A percentile compares a stretch with the other conserved stretches of the same genome.
phyloP scores from a whole-genome alignment of 1,140 invertebrate species.

The Meloidogyne hapla region DNA sequence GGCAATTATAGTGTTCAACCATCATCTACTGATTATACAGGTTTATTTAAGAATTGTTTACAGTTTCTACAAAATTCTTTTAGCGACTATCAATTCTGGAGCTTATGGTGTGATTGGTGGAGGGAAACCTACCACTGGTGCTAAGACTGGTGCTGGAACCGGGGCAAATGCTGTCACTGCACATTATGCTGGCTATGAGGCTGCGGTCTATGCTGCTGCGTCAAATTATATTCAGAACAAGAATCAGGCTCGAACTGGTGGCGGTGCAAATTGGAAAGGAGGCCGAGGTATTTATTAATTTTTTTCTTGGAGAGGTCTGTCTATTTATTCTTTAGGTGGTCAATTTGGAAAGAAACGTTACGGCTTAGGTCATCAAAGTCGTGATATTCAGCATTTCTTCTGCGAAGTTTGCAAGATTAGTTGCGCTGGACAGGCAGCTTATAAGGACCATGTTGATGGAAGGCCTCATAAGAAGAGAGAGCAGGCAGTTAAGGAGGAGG shows the following conservation, averaged over 20 bases:
- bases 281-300: conserved; percentile 17
- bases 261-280: conserved; percentile 14
- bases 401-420: conserved; percentile 45
- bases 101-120: conserved; percentile 24
- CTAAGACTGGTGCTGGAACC: neutral
- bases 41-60: neutral
- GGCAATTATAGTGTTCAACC: conserved; percentile 21
- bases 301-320: neutral
- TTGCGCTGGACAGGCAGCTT: conserved; percentile 82
- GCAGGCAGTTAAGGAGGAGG: conserved; percentile 76
- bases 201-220: conserved; percentile 45
- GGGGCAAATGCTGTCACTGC: conserved; percentile 18
- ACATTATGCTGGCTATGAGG: conserved; percentile 43
- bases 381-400: conserved; percentile 30
- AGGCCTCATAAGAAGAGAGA: conserved; percentile 99
- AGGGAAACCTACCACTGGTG: conserved; percentile 13
- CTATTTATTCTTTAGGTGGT: neutral
- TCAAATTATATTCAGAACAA: conserved; percentile 36
- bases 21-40: conserved; percentile 14
- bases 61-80: neutral
- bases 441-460: conserved; percentile 92
- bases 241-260: conserved; percentile 4
- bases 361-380: conserved; percentile 39
- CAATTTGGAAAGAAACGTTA: conserved; percentile 30
- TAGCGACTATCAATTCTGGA: conserved; percentile 8